Evolutionary conservation across 1,140 invertebrate genomes (phyloP), one percentile per base, ranked within the genome.

Genomic region (Drosophila serrata): DNA sequence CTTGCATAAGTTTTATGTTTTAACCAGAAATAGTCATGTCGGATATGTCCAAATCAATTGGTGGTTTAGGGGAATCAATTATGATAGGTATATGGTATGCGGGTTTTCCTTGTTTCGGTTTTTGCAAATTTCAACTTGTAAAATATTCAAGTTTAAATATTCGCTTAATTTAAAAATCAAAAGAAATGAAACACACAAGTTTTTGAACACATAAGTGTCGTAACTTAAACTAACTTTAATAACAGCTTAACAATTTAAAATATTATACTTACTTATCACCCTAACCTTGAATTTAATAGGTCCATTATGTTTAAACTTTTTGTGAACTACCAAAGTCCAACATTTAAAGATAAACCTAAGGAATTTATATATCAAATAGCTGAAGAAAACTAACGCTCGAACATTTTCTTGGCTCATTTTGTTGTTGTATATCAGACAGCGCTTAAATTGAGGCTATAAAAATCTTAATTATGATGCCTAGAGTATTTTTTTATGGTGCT

Each of bases 401-500:
- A 6, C 33, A 53, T 53, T 53, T 53, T 22, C 13, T 53, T 51
- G 29, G 17, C 12, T 51, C 17, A 51, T 51, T 33, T 35, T 35
- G 24, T 29, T 49, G 9, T 29, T 48, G 45, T 48, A 11, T 49
- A 29, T 29, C 27, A 19, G 17, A 33, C 48, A 53, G 31, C 4
- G 31, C 15, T 53, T 53, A 37, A 53, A 53, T 37, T 55, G 33
- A 37, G 17, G 42, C 58, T 29, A 67, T 67, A 19, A 48, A 39
- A 62, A 48, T 63, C 33, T 61, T 62, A 67, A 63, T 62, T 67
- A 63, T 62, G 24, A 67, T 65, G 59, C 43, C 35, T 68, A 15
- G 19, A 33, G 19, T 46, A 15, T 33, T 60, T 37, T 22, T 19
- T 45, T n/a, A 19, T 22, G 45, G 43, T 24, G 43, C 17, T 15